These are phyloP conservation scores for Galemys pyrenaicus DNA, from an alignment of 2,113 vertebrate species.

Conservation along the genomic window DNA sequence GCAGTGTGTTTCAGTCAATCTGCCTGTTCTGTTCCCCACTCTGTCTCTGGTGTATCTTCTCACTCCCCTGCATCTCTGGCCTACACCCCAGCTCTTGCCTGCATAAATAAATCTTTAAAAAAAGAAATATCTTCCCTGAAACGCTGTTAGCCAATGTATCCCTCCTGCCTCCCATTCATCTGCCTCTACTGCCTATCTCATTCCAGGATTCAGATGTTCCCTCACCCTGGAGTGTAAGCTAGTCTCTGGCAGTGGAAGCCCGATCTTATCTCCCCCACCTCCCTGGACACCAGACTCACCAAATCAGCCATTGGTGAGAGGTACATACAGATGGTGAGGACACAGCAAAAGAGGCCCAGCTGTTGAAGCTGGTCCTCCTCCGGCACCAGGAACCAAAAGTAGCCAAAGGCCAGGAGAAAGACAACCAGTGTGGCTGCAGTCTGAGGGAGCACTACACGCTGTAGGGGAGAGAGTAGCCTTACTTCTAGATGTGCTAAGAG, in stretches of 20 bases:
- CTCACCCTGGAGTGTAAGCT: neutral
- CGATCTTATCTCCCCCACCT: neutral
- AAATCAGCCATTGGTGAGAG: constrained; percentile 92
- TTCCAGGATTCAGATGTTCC: neutral
- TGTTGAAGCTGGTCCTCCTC: constrained; percentile 82
- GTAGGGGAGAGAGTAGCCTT: neutral
- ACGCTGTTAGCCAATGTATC: neutral
- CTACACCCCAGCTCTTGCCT: no score
- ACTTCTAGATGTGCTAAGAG: neutral
- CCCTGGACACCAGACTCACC: constrained; percentile 82
- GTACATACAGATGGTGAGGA: constrained; percentile 96
- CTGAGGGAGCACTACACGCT: constrained; percentile 84
- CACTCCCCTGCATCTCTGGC: no score
- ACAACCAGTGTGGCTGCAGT: constrained; percentile 80
- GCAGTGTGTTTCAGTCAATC: no score
- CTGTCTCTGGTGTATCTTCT: no score
- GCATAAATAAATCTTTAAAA: no score
- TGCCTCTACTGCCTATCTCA: neutral
- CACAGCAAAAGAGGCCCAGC: constrained; percentile 93
- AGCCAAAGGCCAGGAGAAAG: constrained; percentile 86
- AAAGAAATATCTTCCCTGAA: neutral
- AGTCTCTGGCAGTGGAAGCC: neutral
- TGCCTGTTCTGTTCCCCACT: no score
- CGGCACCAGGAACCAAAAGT: constrained; percentile 87
- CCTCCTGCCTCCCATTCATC: neutral